Conservation (phyloP, 1,140 invertebrate genomes). For the Ditylenchus dipsaci region DNA sequence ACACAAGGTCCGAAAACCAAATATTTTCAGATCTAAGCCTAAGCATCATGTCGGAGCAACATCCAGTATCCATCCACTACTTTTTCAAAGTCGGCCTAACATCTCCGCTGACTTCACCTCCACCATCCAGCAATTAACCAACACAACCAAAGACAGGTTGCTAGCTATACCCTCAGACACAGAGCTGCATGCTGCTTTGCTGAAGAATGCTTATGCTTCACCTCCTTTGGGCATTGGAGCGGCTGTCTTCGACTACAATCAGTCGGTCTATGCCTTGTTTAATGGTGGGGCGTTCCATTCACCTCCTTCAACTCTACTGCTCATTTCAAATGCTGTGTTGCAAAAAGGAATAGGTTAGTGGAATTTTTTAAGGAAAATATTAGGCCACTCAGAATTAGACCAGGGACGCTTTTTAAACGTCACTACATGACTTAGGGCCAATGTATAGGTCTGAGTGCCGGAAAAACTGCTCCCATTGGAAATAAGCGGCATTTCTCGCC, state of each 20-base stretch:
- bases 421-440: no score
- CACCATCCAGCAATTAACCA: conserved; percentile 20
- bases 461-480: no score
- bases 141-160: neutral
- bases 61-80: conserved; percentile 19
- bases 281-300: conserved; percentile 35
- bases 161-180: conserved; percentile 6
- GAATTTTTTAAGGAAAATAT: neutral
- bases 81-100: conserved; percentile 14
- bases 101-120: conserved; percentile 14
- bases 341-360: conserved; percentile 17
- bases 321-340: conserved; percentile 39
- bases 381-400: no score
- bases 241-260: conserved; percentile 7
- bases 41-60: conserved; percentile 11
- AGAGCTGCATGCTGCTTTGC: conserved; percentile 13
- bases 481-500: no score
- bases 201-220: conserved; percentile 17
- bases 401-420: no score
- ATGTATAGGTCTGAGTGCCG: no score
- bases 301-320: conserved; percentile 31
- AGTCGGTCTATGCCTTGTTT: conserved; percentile 31
- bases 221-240: conserved; percentile 41
- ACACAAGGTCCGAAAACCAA: no score
- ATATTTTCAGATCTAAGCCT: conserved; percentile 25